phyloP scores from a whole-genome alignment of 2,113 vertebrate species.

The Piaya cayana region DNA sequence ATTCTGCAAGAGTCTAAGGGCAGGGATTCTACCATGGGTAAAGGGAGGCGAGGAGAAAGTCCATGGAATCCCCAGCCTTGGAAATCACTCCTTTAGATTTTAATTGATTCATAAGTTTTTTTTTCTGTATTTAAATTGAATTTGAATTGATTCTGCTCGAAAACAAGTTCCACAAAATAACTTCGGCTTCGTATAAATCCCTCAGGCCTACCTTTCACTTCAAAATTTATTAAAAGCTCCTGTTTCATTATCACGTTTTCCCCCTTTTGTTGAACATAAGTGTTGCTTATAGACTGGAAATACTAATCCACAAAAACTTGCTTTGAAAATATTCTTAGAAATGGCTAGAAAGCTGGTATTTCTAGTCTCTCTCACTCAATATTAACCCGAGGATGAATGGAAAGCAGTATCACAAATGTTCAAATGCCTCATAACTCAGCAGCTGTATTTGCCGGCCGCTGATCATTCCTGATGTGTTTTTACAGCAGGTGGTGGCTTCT shows the following conservation, averaged over 20 bases:
- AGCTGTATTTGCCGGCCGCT: conserved; percentile 15
- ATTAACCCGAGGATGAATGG: neutral
- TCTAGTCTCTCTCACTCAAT: neutral
- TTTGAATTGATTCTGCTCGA: neutral
- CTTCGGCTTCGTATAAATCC: neutral
- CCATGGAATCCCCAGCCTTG: neutral
- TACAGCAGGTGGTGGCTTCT: neutral
- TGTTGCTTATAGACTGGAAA: neutral
- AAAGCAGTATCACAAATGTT: neutral
- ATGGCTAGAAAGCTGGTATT: neutral
- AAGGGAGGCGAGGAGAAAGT: neutral
- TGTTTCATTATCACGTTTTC: neutral
- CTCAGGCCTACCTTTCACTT: neutral
- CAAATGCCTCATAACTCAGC: neutral
- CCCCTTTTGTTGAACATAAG: neutral
- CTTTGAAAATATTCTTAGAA: neutral
- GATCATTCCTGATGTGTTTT: neutral
- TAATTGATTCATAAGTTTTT: neutral
- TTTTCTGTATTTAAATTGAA: neutral
- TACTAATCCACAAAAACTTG: neutral
- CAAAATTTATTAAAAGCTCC: neutral
- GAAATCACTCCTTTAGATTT: neutral
- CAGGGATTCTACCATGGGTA: neutral
- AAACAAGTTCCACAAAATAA: neutral
- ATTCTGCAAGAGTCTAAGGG: neutral